A percentile compares a stretch with the other conserved stretches of the same genome.
phyloP scores from a whole-genome alignment of 2,113 vertebrate species.

The Coptodon rendalli region DNA sequence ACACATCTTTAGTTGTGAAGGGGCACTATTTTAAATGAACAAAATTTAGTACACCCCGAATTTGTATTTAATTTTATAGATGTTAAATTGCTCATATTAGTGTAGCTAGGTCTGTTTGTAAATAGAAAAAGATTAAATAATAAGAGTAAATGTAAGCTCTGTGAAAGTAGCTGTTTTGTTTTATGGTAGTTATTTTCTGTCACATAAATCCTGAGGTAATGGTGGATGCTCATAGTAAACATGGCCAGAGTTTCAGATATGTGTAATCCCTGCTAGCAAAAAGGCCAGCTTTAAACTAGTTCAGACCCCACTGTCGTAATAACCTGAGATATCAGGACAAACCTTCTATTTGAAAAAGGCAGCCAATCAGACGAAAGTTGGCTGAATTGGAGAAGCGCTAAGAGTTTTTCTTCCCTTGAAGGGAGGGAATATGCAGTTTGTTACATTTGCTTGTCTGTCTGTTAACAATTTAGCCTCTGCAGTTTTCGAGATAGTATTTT shows the following conservation, averaged over 20 bases:
- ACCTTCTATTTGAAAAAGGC: not conserved
- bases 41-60: accelerated
- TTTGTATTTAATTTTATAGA: not conserved
- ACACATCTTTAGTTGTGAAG: not conserved
- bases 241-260: not conserved
- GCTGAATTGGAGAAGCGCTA: not conserved
- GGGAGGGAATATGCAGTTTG: not conserved
- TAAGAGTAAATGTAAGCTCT: not conserved
- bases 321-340: not conserved
- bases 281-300: not conserved
- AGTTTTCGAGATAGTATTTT: not conserved
- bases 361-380: not conserved
- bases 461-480: not conserved
- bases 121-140: not conserved
- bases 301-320: not conserved
- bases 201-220: not conserved
- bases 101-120: not conserved
- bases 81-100: not conserved
- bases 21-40: not conserved
- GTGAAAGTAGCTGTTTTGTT: not conserved
- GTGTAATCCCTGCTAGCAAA: not conserved
- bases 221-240: not conserved
- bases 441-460: not conserved
- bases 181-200: not conserved
- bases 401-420: not conserved